These are phyloP conservation scores for Eumeta japonica DNA, from an alignment of 1,140 invertebrate species.

Conservation along the genomic window DNA sequence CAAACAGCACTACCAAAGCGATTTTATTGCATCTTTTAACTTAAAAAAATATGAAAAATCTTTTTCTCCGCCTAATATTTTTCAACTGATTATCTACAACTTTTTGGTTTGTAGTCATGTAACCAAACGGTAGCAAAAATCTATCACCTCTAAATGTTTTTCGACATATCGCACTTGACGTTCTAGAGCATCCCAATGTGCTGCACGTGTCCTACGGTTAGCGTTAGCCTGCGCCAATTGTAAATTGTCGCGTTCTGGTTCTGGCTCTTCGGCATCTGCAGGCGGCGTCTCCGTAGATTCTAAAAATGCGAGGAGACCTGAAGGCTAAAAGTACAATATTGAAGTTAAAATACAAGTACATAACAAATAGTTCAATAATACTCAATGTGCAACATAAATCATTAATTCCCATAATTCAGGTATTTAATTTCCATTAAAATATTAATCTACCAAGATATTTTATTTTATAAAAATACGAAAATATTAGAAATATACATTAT, in stretches of 20 bases:
- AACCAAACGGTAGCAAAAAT: no score
- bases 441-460: no score
- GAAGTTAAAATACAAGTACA: background rate
- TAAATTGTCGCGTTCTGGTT: conserved; percentile 81
- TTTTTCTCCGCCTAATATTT: background rate
- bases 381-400: background rate
- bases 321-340: conserved; percentile 64
- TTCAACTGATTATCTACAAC: background rate
- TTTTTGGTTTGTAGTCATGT: background rate
- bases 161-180: conserved; percentile 75
- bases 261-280: conserved; percentile 64
- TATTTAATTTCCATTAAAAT: no score
- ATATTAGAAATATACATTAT: no score
- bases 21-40: no score
- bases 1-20: background rate
- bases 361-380: background rate
- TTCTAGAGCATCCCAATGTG: conserved; percentile 70
- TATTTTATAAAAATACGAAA: no score
- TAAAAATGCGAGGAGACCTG: conserved; percentile 86
- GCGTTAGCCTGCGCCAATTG: conserved; percentile 90
- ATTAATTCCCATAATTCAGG: no score
- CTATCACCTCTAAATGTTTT: conserved; percentile 68
- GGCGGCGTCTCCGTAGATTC: conserved; percentile 87
- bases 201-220: conserved; percentile 65
- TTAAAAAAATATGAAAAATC: no score